Conservation (phyloP, 2,888 invertebrate species). For the Heliconius aoede region DNA sequence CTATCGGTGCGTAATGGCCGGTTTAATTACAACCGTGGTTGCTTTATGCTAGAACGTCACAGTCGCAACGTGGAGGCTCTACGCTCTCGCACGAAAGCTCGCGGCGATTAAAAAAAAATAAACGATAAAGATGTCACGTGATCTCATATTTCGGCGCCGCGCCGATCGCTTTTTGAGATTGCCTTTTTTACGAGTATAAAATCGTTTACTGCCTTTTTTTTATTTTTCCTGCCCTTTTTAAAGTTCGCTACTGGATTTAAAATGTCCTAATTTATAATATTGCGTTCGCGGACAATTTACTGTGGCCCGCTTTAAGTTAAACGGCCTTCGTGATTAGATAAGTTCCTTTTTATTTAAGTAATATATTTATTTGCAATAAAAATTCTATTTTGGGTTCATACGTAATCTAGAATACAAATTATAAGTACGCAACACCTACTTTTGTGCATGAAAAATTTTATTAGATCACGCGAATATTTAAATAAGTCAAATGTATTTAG, state of each 20-base stretch:
- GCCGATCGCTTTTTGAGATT: constrained; percentile 61
- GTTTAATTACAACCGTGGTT: constrained; percentile 72
- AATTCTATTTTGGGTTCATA: constrained; percentile 36
- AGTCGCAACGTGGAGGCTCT: constrained; percentile 44
- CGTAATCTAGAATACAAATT: constrained; percentile 29
- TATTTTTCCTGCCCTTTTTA: constrained; percentile 47
- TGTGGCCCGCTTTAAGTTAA: constrained; percentile 36
- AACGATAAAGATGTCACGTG: constrained; percentile 77
- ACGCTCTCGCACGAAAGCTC: constrained; percentile 45
- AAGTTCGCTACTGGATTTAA: constrained; percentile 44
- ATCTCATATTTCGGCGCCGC: constrained; percentile 62
- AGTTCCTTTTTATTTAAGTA: constrained; percentile 32
- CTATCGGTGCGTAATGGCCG: constrained; percentile 75
- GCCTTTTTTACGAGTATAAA: constrained; percentile 53
- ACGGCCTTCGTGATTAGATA: constrained; percentile 43
- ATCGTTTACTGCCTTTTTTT: constrained; percentile 50
- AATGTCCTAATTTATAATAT: constrained; percentile 45
- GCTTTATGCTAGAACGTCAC: constrained; percentile 66
- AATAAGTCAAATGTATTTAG: background rate
- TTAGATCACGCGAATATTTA: constrained; percentile 33
- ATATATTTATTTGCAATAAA: constrained; percentile 35
- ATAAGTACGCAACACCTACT: constrained; percentile 33
- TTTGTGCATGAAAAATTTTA: constrained; percentile 30
- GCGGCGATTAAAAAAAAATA: constrained; percentile 48
- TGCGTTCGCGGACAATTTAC: constrained; percentile 44